Conservation (phyloP, 64 coral and sea anemone species). For the Astreopora myriophthalma region DNA sequence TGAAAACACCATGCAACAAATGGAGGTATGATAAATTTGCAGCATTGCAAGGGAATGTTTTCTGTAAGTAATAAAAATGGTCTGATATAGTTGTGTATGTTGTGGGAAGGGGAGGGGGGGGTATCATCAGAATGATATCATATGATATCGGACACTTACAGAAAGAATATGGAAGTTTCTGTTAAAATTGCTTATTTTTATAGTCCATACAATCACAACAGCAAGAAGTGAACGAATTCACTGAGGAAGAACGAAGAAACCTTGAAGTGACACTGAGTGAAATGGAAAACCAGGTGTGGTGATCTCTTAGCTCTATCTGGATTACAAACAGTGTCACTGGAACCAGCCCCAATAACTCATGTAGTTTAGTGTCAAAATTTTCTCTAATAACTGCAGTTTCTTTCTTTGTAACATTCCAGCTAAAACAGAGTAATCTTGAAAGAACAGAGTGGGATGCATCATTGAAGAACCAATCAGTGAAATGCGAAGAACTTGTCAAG, state of each 20-base stretch:
- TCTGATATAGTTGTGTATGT: not conserved
- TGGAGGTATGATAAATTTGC: conserved; percentile 1
- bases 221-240: conserved; percentile 69
- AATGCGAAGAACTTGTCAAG: conserved; percentile 57
- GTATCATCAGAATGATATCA: not conserved
- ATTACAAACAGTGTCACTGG: not conserved
- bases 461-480: conserved; percentile 60
- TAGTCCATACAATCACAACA: conserved; percentile 53
- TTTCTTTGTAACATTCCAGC: not conserved
- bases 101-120: too few species aligned
- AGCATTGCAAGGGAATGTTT: too few species aligned
- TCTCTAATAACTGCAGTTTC: not conserved
- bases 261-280: conserved; percentile 40
- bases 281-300: conserved; percentile 55
- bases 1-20: not conserved
- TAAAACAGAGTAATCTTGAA: conserved; percentile 45
- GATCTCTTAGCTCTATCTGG: not conserved
- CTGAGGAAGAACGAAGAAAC: conserved; percentile 58
- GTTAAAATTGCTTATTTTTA: not conserved
- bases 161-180: not conserved
- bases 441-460: conserved; percentile 23
- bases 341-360: not conserved
- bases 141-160: too few species aligned
- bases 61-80: too few species aligned
- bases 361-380: not conserved